phyloP scores from a whole-genome alignment of 2,888 invertebrate species.

The Lottia gigantea region DNA sequence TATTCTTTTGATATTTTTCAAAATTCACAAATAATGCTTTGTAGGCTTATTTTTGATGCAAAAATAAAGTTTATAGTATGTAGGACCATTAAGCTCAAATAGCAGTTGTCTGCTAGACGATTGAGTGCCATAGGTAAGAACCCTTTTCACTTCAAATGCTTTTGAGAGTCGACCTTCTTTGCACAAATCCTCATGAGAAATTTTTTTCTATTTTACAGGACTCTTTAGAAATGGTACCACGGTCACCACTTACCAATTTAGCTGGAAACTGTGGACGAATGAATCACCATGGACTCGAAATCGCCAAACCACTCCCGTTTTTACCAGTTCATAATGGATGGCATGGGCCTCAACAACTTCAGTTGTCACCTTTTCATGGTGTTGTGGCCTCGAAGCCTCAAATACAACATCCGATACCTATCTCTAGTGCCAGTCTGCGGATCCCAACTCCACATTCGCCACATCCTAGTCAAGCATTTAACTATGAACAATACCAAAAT shows the following conservation, averaged over 20 bases:
- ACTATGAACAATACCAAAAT: conserved; percentile 53
- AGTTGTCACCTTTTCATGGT: conserved; percentile 16
- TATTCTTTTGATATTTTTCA: no score
- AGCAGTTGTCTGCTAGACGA: no score
- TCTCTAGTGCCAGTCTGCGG: conserved; percentile 15
- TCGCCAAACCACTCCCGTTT: conserved; percentile 3
- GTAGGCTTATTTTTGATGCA: no score
- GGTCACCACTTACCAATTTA: conserved; percentile 78
- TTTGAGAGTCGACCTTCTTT: no score
- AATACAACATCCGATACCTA: conserved; percentile 13
- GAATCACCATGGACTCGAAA: conserved; percentile 15
- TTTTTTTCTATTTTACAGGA: conserved; percentile 13
- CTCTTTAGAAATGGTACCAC: conserved; percentile 48
- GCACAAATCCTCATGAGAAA: no score
- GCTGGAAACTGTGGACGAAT: conserved; percentile 79
- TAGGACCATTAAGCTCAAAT: no score
- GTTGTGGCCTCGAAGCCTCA: conserved; percentile 12
- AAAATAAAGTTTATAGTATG: no score
- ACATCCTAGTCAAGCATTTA: conserved; percentile 33
- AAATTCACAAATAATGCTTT: no score
- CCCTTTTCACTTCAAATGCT: no score
- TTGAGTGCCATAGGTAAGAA: no score
- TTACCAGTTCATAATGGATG: conserved; percentile 16
- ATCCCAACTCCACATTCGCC: conserved; percentile 22
- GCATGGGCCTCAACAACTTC: conserved; percentile 10